Base-by-base conservation (phyloP, 2,888 invertebrate species). In the Athrips mouffetella region DNA sequence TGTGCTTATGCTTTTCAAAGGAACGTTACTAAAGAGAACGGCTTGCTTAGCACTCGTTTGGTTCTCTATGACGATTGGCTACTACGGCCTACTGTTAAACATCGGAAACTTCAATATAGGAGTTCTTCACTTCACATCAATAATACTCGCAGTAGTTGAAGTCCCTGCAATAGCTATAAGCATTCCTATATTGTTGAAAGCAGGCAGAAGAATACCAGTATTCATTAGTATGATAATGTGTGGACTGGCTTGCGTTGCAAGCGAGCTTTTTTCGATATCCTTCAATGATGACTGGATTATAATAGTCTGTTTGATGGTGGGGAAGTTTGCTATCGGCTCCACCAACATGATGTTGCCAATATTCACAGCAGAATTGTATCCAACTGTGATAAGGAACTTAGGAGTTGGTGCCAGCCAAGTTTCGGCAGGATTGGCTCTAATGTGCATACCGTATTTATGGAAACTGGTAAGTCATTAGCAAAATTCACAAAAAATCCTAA, bases 271-370 rank as follows among this genome's bases (percentile, higher is more conserved):
- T 13, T 87, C 91, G 47, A 78, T 89, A 50, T 80, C 89, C 2
- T 82, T 86, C 31, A 70, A 90, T 58, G 76, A 91, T 18, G 90
- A 92, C 40, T 94, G 93, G 93, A 69, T 92, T 40, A 91, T 92
- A 76, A 92, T 94, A 33, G 89, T 91, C n/a, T 90, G 94, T 58
- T 89, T 94, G 37, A 94, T 95, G 93, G 89, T 93, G 52, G 94
- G 94, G 65, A 94, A 95, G 81, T 94, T 95, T 63, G 91, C 93
- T 20, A 93, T 95, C 46, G 93, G 94, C 31, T 91, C 93, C 0
- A 93, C 94, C 15, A 95, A 95, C 65, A 94, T 93, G 67, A 93
- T 94, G 62, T 89, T 94, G 86, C 95, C 95, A 0, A 92, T 93
- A 21, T 93, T 91, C 69, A 93, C 93, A 1, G 93, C 93, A 2